These are phyloP conservation scores for Antheraea yamamai DNA, from an alignment of 2,888 invertebrate species.

Conservation along the genomic window DNA sequence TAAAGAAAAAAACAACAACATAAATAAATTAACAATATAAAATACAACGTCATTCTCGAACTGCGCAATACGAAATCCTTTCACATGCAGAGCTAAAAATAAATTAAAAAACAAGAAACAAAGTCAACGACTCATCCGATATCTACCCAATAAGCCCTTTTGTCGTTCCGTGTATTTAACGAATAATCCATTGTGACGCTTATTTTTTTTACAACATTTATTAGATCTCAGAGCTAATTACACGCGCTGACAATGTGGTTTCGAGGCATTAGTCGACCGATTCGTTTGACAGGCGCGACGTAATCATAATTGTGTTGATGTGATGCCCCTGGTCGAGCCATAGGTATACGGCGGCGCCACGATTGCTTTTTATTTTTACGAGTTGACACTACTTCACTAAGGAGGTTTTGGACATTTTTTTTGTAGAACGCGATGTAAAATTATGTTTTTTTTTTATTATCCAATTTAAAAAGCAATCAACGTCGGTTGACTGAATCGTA, in stretches of 20 bases:
- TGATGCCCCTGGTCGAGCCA: constrained; percentile 39
- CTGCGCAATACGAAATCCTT: constrained; percentile 9
- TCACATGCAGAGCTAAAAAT: constrained; percentile 11
- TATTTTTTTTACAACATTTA: not conserved
- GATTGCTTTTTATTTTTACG: constrained; percentile 40
- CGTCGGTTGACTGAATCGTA: constrained; percentile 14
- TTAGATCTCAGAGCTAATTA: constrained; percentile 51
- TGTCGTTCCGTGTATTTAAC: not conserved
- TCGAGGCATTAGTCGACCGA: constrained; percentile 49
- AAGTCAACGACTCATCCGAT: not conserved
- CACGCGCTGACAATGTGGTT: constrained; percentile 54
- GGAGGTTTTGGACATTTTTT: constrained; percentile 22
- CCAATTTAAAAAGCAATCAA: constrained; percentile 14
- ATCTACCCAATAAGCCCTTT: not conserved
- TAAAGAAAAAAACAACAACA: not conserved
- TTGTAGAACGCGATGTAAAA: not conserved
- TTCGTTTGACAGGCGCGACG: constrained; percentile 49
- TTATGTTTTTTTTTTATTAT: constrained; percentile 5
- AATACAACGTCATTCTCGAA: not conserved
- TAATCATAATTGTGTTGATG: constrained; percentile 55
- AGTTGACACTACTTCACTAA: constrained; percentile 44
- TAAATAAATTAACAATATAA: not conserved
- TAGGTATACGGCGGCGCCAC: constrained; percentile 61
- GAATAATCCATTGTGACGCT: not conserved
- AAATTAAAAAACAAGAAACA: constrained; percentile 4